Percentiles rank a stretch among this genome's conserved stretches.
Evolutionary conservation across 2,797 vertebrate species (phyloP).

Genomic region (Oreochromis mossambicus): DNA sequence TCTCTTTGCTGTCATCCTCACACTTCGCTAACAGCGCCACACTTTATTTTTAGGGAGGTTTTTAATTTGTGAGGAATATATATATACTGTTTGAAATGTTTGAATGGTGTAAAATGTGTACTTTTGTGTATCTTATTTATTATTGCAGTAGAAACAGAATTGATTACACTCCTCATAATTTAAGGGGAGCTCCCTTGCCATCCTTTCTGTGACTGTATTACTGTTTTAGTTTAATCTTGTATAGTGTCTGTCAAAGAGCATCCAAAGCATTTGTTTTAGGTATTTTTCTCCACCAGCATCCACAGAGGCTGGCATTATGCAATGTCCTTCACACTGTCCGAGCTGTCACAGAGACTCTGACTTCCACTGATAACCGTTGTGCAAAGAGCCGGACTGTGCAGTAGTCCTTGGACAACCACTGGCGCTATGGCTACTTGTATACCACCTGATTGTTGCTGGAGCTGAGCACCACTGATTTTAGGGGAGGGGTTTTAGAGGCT

Average conservation of each 20-base stretch:
- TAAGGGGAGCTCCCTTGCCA: not conserved
- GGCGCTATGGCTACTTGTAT: not conserved
- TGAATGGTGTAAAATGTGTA: not conserved
- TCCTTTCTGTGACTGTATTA: not conserved
- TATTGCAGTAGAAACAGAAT: not conserved
- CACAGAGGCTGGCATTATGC: not conserved
- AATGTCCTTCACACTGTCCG: not conserved
- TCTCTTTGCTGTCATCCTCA: conserved; percentile 36
- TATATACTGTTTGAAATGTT: not conserved
- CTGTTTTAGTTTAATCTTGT: not conserved
- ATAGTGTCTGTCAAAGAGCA: not conserved
- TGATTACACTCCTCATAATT: not conserved
- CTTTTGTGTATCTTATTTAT: not conserved
- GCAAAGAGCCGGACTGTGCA: not conserved
- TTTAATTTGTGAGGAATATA: not conserved
- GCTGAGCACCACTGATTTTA: not conserved
- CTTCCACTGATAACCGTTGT: not conserved
- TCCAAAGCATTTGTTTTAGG: not conserved
- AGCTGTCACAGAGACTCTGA: not conserved
- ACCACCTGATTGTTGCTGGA: not conserved
- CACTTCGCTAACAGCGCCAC: conserved; percentile 37
- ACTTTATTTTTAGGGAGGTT: conserved; percentile 44
- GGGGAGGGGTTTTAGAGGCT: not conserved
- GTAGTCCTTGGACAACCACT: not conserved
- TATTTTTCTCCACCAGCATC: not conserved